Conservation (phyloP, 1,140 invertebrate species). For the Apis cerana region DNA sequence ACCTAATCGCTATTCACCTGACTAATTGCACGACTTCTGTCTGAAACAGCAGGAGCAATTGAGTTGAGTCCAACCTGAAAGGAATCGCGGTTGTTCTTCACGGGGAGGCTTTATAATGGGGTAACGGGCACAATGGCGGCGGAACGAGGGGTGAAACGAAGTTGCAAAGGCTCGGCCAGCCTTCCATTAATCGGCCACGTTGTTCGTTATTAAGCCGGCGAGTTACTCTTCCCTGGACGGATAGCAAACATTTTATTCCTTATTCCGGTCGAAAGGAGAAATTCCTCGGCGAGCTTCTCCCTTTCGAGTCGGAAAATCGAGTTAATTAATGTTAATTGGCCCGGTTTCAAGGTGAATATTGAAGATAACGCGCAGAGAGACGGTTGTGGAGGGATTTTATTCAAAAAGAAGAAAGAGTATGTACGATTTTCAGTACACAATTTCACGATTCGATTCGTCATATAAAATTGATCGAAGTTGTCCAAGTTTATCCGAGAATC, state of each 20-base stretch:
- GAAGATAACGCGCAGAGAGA: neutral
- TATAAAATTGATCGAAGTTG: too few species aligned
- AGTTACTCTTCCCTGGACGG: neutral
- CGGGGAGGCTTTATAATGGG: constrained; percentile 15
- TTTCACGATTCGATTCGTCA: too few species aligned
- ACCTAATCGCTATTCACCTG: neutral
- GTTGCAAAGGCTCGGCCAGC: constrained; percentile 28
- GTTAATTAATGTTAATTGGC: neutral
- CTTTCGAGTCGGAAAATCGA: neutral
- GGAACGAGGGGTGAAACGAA: constrained; percentile 30
- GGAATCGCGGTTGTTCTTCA: constrained; percentile 34
- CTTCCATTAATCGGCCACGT: constrained; percentile 29
- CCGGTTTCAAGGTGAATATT: neutral
- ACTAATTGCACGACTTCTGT: constrained; percentile 13
- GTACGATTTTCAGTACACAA: too few species aligned
- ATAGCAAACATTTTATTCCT: constrained; percentile 19
- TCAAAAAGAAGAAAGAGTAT: too few species aligned
- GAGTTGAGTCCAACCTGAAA: neutral
- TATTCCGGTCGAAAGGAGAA: neutral
- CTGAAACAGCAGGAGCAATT: neutral
- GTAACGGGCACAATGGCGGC: constrained; percentile 21
- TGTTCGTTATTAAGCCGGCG: constrained; percentile 25
- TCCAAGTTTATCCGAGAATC: too few species aligned
- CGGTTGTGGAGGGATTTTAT: too few species aligned
- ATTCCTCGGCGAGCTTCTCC: neutral